Percentiles rank a stretch among this genome's conserved stretches.
Conservation (phyloP, 2,113 vertebrate species). For the Columba livia region DNA sequence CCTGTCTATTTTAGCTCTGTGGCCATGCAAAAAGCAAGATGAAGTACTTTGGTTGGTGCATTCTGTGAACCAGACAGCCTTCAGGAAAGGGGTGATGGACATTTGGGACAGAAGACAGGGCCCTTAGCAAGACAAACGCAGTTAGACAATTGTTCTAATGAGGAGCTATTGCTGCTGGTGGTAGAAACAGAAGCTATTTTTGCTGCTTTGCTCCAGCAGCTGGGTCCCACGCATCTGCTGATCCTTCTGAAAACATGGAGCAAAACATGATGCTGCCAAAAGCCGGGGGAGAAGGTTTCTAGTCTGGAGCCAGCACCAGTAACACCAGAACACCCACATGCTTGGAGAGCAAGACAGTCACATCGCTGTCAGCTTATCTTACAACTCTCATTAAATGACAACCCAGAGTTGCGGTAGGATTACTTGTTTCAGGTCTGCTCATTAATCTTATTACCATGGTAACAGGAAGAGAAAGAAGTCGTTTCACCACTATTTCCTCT, state of each 20-base stretch:
- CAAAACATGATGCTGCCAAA: background rate
- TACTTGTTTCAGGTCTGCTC: background rate
- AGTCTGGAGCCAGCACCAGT: background rate
- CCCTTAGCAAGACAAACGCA: background rate
- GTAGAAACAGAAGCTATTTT: background rate
- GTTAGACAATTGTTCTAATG: background rate
- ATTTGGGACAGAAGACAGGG: background rate
- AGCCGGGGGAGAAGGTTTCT: background rate
- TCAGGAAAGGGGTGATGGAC: fast-evolving
- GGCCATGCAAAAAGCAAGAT: background rate
- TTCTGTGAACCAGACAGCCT: background rate
- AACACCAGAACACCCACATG: background rate
- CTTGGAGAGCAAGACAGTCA: constrained; percentile 12
- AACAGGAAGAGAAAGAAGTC: constrained; percentile 30
- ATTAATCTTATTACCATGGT: constrained; percentile 40
- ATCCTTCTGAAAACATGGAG: background rate
- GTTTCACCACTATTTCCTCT: background rate
- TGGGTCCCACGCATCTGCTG: background rate
- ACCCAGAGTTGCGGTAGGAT: constrained; percentile 9
- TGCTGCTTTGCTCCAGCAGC: background rate
- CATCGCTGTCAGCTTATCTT: constrained; percentile 11
- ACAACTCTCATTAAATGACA: background rate
- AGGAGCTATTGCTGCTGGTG: background rate
- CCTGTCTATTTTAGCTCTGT: background rate
- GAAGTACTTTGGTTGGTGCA: background rate